A percentile compares a stretch with the other conserved stretches of the same genome.
Conservation (phyloP, 2,797 vertebrate species). For the Loriculus beryllinus region DNA sequence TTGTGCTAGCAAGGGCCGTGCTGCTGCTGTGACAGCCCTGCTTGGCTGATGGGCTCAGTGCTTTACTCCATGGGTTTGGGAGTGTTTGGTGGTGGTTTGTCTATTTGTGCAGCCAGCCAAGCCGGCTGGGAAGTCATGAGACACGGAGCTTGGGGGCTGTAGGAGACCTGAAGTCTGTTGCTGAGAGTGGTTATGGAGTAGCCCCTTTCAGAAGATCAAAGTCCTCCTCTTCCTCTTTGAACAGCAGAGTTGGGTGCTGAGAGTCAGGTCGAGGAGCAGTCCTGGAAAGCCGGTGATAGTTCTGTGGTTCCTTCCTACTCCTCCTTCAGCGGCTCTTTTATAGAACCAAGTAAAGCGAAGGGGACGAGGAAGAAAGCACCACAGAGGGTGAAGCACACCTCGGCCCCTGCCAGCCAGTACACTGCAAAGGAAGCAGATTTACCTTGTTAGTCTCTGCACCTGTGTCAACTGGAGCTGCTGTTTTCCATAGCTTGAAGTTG, state of each 20-base stretch:
- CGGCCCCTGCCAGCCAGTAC: constrained; percentile 92
- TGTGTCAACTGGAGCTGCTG: rapidly evolving
- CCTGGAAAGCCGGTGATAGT: not conserved
- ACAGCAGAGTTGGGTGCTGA: not conserved
- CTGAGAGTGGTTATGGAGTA: rapidly evolving
- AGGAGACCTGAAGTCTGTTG: not conserved
- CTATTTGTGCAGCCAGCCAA: not conserved
- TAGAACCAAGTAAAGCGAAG: constrained; percentile 76
- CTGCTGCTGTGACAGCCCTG: not conserved
- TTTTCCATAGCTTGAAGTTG: rapidly evolving
- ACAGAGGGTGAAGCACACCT: constrained; percentile 83
- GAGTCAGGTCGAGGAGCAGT: not conserved
- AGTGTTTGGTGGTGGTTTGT: too few relatives aligned
- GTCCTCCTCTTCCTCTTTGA: not conserved
- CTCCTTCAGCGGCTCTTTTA: constrained; percentile 53
- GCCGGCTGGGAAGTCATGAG: not conserved
- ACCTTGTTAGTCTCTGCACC: rapidly evolving
- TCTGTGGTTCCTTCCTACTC: not conserved
- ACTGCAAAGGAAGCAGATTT: constrained; percentile 65
- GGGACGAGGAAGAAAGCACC: constrained; percentile 84
- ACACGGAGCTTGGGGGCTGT: not conserved
- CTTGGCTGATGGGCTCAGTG: too few relatives aligned
- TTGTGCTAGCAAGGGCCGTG: not conserved
- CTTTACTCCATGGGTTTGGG: not conserved
- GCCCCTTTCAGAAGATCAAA: not conserved